phyloP scores from a whole-genome alignment of 2,797 vertebrate genomes.

The Phoeniculus purpureus region DNA sequence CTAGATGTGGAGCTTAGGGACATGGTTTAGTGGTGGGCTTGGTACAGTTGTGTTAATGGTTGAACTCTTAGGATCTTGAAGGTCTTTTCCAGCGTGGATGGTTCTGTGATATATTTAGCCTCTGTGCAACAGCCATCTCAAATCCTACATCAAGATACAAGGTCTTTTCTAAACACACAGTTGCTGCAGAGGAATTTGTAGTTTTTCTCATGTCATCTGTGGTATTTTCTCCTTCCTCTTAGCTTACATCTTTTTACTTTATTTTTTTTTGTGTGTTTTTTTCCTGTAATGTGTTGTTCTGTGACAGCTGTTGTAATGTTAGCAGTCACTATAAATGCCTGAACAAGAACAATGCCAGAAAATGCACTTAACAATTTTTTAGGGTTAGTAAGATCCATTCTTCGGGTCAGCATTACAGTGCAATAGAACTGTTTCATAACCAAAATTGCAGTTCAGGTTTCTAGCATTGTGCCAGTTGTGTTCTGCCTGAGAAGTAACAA shows the following conservation, averaged over 20 bases:
- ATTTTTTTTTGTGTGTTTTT: background rate
- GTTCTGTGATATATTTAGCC: background rate
- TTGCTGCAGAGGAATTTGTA: background rate
- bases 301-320: background rate
- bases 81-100: too few relatives aligned
- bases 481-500: background rate
- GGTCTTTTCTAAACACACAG: background rate
- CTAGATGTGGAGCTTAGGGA: too few relatives aligned
- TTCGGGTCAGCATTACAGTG: background rate
- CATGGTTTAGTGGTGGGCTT: too few relatives aligned
- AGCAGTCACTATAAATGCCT: background rate
- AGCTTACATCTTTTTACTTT: background rate
- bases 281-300: background rate
- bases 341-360: background rate
- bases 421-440: background rate
- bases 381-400: background rate
- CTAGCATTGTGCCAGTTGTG: background rate
- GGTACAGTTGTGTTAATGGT: too few relatives aligned
- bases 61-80: too few relatives aligned
- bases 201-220: background rate
- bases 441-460: background rate
- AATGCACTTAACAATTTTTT: background rate
- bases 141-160: background rate
- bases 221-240: constrained; percentile 24
- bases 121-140: background rate